These are phyloP conservation scores for Dioctria linearis DNA, from an alignment of 2,888 invertebrate genomes.

Conservation along the genomic window DNA sequence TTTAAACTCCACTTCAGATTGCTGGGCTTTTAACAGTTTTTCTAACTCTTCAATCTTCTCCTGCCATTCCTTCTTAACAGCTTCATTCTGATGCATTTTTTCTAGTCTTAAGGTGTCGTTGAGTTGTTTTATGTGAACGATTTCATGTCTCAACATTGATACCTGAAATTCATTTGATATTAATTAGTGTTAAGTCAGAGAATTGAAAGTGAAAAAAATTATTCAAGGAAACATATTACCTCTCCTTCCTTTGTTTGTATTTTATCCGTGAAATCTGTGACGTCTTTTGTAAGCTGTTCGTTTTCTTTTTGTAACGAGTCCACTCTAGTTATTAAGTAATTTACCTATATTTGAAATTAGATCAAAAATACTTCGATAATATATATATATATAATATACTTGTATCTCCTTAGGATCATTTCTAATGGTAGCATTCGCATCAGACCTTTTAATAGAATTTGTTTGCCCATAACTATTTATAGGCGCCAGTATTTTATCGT, in stretches of 20 bases:
- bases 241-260: conserved; percentile 60
- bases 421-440: not conserved
- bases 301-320: conserved; percentile 53
- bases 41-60: conserved; percentile 58
- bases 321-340: conserved; percentile 42
- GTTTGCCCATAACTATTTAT: too few relatives aligned
- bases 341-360: conserved; percentile 26
- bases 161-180: conserved; percentile 25
- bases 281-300: conserved; percentile 55
- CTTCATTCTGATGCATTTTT: conserved; percentile 55
- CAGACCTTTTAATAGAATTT: not conserved
- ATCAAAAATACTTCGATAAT: not conserved
- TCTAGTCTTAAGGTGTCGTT: conserved; percentile 56
- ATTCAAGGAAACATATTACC: conserved; percentile 30
- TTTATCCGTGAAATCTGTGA: conserved; percentile 55
- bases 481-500: too few relatives aligned
- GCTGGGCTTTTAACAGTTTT: conserved; percentile 54
- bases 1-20: conserved; percentile 58
- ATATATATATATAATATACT: not conserved
- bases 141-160: conserved; percentile 56
- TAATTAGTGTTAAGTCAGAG: not conserved
- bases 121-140: conserved; percentile 54
- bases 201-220: not conserved
- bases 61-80: conserved; percentile 55
- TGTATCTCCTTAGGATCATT: conserved; percentile 45